Base-by-base conservation (phyloP, 2,797 vertebrate species). In the Sitta carolinensis region DNA sequence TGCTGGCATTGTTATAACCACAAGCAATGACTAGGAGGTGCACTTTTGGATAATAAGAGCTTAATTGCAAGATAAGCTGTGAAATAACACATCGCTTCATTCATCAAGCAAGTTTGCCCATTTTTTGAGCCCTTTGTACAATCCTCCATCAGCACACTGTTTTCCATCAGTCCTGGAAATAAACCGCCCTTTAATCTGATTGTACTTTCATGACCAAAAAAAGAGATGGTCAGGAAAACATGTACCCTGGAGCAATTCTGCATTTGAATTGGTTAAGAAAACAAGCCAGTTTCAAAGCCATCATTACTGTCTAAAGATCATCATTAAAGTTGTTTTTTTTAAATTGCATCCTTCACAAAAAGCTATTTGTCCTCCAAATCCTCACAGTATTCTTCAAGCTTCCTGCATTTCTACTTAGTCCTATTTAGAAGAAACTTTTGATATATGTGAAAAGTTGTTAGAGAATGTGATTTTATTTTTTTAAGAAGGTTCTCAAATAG, bases 291-390 rank as follows among this genome's bases (percentile, higher is more conserved):
- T 94, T 81, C 70, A 92, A 97, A 95, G 74, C 52, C 47, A 63
- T 77, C 64, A 86, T 75, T 92, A 78, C 34, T 64, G 59, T 78
- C 34, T 83, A 27, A 91, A 67, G 25, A 81, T 51, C 23, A 83
- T 79, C 5, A 91, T 91, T 94, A 93, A 79, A 87, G n/a, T 22
- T 66, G 36, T 7, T 90, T 88, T 90, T 88, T 84, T 59, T 66
- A 84, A 95, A 92, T 82, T 81, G 51, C 55, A 76, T 61, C 42
- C 58, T 93, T 79, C 67, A 82, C 80, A 84, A 82, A 75, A 90
- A 81, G 48, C 26, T 47, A 55, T 58, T 93, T 64, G 54, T 81
- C 55, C 34, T 75, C 40, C 52, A 78, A 68, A 93, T 64, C 25
- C 40, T 79, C 27, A 34, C 13, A 80, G 23, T 22, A 89, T 70